phyloP scores from a whole-genome alignment of 2,888 invertebrate genomes.

The Magallana nippona region DNA sequence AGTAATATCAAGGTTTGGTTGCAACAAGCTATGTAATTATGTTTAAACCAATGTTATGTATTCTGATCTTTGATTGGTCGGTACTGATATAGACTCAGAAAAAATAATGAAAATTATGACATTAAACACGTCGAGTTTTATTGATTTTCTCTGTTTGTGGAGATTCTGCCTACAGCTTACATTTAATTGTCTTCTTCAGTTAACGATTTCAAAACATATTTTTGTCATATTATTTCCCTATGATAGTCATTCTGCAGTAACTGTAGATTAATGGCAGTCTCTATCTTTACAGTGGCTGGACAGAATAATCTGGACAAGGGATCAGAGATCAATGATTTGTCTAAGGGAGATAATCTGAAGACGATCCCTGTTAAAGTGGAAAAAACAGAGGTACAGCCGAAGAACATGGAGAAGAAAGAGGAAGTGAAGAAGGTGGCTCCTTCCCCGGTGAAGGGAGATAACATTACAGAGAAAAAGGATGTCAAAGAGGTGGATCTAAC shows the following conservation, averaged over 20 bases:
- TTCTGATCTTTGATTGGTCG: no score
- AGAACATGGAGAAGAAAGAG: neutral
- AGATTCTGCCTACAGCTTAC: no score
- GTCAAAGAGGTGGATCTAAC: constrained; percentile 4
- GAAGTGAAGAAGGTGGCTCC: neutral
- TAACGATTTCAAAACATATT: no score
- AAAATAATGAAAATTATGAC: no score
- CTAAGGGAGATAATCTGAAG: neutral
- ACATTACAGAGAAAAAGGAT: constrained; percentile 1
- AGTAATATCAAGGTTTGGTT: no score
- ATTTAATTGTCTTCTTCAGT: no score
- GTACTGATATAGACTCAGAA: no score
- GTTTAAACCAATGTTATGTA: no score
- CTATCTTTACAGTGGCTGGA: neutral
- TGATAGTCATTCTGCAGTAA: neutral
- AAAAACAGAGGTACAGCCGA: neutral
- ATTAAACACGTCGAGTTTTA: no score
- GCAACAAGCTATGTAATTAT: no score
- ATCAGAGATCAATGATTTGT: constrained; percentile 36
- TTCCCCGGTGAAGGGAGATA: neutral
- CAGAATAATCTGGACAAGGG: constrained; percentile 31
- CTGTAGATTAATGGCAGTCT: neutral
- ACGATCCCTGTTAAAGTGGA: neutral
- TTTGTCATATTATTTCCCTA: no score
- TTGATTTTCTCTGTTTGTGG: no score